Evolutionary conservation across 2,113 vertebrate species (phyloP).

Genomic region (Rhodinocichla rosea): DNA sequence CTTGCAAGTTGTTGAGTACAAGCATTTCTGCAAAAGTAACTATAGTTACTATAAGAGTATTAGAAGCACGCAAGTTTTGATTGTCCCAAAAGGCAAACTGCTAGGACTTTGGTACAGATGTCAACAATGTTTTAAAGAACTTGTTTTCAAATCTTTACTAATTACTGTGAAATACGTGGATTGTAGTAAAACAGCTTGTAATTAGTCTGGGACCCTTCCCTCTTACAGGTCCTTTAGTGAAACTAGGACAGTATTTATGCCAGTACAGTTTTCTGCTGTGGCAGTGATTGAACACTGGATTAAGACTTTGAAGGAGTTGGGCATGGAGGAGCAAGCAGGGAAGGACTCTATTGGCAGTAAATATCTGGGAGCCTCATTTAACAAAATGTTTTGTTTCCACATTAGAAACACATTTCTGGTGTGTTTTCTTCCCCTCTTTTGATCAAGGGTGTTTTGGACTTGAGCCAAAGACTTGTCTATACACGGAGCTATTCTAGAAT

Average conservation of each 20-base stretch:
- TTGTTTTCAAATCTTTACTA: constrained; percentile 20
- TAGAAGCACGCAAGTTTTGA: background rate
- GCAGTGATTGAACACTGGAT: background rate
- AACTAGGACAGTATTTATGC: background rate
- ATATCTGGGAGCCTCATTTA: background rate
- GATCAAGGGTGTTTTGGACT: background rate
- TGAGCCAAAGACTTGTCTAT: constrained; percentile 17
- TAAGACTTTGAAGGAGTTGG: background rate
- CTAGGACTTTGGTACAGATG: background rate
- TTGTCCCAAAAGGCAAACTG: background rate
- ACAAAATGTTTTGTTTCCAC: constrained; percentile 12
- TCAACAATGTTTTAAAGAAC: background rate
- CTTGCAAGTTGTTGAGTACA: background rate
- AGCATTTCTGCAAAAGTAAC: background rate
- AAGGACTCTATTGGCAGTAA: background rate
- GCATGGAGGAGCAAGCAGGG: background rate
- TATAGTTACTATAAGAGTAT: background rate
- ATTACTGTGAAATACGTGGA: background rate
- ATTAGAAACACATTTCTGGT: background rate
- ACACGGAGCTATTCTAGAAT: background rate
- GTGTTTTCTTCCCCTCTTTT: background rate
- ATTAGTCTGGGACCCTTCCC: background rate
- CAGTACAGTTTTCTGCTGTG: background rate
- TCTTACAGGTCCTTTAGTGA: background rate
- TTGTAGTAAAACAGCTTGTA: background rate